Base-by-base conservation (phyloP, 2,113 vertebrate genomes). In the Heptranchias perlo region DNA sequence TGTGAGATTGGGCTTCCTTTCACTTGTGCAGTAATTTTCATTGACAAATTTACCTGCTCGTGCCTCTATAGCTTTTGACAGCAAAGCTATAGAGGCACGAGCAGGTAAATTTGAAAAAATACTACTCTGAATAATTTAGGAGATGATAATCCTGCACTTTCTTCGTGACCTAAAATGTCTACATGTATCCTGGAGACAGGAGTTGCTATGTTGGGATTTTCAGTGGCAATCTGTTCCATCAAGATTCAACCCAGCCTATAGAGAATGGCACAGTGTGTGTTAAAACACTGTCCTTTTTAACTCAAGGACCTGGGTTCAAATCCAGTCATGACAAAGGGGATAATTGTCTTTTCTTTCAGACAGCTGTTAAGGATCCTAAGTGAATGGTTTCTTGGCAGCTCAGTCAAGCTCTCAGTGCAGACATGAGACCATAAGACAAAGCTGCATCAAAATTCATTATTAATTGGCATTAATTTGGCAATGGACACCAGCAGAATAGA, bases 361-460 rank as follows among this genome's bases (percentile, higher is more conserved):
- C 52, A 91, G 52, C 49, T 91, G 52, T 58, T 31, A 87, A 87
- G 49, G 49, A 49, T 87, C 52, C 52, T 5, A 91, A 91, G 28
- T 91, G 52, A 58, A 58, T 58, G 87, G 13, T 54, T 89, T 89
- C 86, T 54, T 31, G 23, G 47, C 44, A 87, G 84, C 10, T 28
- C 49, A 87, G 25, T 87, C 44, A 25, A 52, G 86, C 39, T 82
- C 16, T 47, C 78, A 44, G 39, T 82, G 39, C 18, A 6, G 5
- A 82, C 16, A 44, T 39, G 13, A 49, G 23, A 49, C 18, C 21
- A 47, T 2, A 13, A 54, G 49, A 4, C 23, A 89, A 52, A 89
- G 47, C 49, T 89, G 84, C 49, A 87, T 52, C 84, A 87, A 87
- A 87, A 87, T 87, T 28, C 23, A 89, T 89, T 54, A 31, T 89